phyloP scores from a whole-genome alignment of 2,797 vertebrate genomes.

The Catharus ustulatus region DNA sequence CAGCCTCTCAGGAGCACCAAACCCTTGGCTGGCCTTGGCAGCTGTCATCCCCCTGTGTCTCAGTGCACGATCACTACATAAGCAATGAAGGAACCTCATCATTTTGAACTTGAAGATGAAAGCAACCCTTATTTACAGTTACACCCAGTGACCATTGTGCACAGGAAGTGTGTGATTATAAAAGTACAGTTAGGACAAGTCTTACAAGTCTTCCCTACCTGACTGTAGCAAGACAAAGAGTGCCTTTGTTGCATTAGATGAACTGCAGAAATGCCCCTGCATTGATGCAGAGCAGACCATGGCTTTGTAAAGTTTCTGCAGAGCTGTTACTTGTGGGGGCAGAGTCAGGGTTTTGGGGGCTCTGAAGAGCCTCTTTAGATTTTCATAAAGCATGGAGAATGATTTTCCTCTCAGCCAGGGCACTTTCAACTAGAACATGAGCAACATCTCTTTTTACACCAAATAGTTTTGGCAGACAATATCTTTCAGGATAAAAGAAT shows the following conservation, averaged over 20 bases:
- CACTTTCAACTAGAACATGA: neutral
- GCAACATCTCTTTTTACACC: neutral
- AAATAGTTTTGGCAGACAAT: neutral
- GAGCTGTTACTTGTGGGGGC: neutral
- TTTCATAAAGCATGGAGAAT: neutral
- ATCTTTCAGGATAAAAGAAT: neutral
- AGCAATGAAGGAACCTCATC: neutral
- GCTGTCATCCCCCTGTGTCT: neutral
- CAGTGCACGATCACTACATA: neutral
- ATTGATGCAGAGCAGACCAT: neutral
- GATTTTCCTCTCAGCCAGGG: neutral
- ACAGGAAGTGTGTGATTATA: neutral
- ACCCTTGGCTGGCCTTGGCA: neutral
- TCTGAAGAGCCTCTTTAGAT: neutral
- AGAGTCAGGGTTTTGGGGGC: neutral
- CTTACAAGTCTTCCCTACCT: neutral
- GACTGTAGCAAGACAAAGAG: neutral
- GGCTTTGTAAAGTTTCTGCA: neutral
- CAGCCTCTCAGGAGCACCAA: neutral
- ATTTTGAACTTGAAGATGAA: neutral
- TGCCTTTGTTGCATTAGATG: neutral
- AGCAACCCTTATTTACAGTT: constrained; percentile 24
- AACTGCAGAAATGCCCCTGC: neutral
- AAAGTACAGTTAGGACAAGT: neutral
- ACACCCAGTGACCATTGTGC: neutral